These are phyloP conservation scores for Sterna hirundo DNA, from an alignment of 2,113 vertebrate genomes.

Conservation along the genomic window DNA sequence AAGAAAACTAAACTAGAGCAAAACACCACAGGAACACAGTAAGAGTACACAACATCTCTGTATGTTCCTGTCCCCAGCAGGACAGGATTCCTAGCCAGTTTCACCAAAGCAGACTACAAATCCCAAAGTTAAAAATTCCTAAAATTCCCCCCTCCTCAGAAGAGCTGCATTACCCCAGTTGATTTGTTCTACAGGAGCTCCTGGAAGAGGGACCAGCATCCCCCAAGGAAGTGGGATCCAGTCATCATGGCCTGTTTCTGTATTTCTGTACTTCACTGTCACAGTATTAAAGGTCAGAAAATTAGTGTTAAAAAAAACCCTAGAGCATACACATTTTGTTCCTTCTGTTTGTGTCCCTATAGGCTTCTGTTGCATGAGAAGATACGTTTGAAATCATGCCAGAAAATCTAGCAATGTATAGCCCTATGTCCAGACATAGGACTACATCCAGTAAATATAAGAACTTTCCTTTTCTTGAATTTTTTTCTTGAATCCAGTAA, in stretches of 20 bases:
- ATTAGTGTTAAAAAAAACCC: not conserved
- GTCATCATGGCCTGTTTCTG: not conserved
- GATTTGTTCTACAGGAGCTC: not conserved
- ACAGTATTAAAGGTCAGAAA: not conserved
- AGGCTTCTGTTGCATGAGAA: not conserved
- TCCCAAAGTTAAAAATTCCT: not conserved
- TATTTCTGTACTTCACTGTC: not conserved
- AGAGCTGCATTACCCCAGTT: fast-evolving
- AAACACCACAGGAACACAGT: not conserved
- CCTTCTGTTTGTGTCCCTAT: not conserved
- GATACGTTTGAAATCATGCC: not conserved
- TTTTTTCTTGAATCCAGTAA: too few relatives aligned
- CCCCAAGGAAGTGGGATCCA: not conserved
- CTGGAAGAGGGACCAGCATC: not conserved
- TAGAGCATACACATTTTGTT: not conserved
- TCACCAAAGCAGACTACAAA: not conserved
- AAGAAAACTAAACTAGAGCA: not conserved
- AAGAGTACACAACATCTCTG: not conserved
- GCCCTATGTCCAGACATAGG: not conserved
- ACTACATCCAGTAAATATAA: not conserved
- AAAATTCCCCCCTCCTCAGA: not conserved
- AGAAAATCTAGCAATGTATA: not conserved
- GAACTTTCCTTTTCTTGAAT: not conserved
- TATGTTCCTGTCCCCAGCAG: not conserved
- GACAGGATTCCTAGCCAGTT: not conserved